Conservation (phyloP, 2,888 invertebrate species). For the Platypus cylindrus region DNA sequence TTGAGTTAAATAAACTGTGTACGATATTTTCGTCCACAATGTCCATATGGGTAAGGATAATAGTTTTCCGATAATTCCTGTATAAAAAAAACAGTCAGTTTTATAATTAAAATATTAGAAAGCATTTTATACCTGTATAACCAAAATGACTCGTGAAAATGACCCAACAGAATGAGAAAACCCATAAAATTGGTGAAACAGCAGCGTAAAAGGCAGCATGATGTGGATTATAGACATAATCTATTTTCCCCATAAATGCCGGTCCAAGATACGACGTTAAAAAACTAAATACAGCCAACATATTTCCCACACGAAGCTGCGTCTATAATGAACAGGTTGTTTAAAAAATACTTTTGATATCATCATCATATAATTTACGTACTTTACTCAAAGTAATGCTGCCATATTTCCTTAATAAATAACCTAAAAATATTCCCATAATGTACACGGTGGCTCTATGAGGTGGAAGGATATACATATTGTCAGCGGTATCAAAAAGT, state of each 20-base stretch:
- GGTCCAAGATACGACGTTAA: constrained; percentile 46
- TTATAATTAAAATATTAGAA: too few relatives aligned
- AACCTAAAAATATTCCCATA: constrained; percentile 52
- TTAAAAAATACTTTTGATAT: not conserved
- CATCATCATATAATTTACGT: constrained; percentile 14
- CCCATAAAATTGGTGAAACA: constrained; percentile 58
- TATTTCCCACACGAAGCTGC: constrained; percentile 44
- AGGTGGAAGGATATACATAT: constrained; percentile 53
- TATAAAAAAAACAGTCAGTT: not conserved
- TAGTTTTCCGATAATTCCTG: constrained; percentile 42
- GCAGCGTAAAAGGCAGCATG: constrained; percentile 59
- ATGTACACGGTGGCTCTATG: constrained; percentile 56
- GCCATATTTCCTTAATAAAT: constrained; percentile 39
- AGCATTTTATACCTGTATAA: constrained; percentile 42
- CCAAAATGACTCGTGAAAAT: constrained; percentile 51
- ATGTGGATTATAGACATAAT: constrained; percentile 46
- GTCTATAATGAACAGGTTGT: constrained; percentile 27
- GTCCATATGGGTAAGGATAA: constrained; percentile 49
- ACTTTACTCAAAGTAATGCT: constrained; percentile 38
- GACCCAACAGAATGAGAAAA: constrained; percentile 52
- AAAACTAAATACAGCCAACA: constrained; percentile 38
- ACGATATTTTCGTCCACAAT: constrained; percentile 54
- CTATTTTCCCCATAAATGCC: constrained; percentile 48
- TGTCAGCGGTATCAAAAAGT: constrained; percentile 53
- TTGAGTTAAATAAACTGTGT: constrained; percentile 56